phyloP scores from a whole-genome alignment of 1,140 invertebrate species.

The Pseudoatta argentina region DNA sequence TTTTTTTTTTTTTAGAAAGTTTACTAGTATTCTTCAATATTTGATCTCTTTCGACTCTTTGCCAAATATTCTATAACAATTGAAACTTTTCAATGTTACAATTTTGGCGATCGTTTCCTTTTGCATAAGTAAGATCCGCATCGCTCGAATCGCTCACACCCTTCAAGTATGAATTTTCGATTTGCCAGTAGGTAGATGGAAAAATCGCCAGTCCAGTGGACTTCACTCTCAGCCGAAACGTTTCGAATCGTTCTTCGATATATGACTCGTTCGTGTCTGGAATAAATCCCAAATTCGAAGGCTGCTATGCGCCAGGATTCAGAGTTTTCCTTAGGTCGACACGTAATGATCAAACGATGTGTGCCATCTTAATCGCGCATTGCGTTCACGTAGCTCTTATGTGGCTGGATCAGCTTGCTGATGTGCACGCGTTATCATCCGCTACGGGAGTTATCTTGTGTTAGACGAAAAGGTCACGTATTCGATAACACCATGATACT shows the following conservation, averaged over 20 bases:
- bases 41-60: background rate
- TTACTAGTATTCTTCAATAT: background rate
- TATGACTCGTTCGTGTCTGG: slow-evolving; percentile 15
- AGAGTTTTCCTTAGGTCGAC: slow-evolving; percentile 52
- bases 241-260: slow-evolving; percentile 63
- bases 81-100: background rate
- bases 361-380: slow-evolving; percentile 70
- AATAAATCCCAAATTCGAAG: slow-evolving; percentile 49
- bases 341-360: slow-evolving; percentile 74
- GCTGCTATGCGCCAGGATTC: slow-evolving; percentile 28
- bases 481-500: slow-evolving; percentile 39
- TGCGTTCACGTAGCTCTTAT: slow-evolving; percentile 66
- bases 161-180: slow-evolving; percentile 43
- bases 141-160: background rate
- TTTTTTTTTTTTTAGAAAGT: background rate
- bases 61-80: background rate
- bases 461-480: slow-evolving; percentile 41
- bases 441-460: slow-evolving; percentile 50
- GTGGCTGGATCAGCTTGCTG: slow-evolving; percentile 62
- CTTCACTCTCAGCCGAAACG: slow-evolving; percentile 30
- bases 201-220: slow-evolving; percentile 40
- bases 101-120: background rate
- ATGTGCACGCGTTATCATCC: slow-evolving; percentile 68
- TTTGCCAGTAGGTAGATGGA: slow-evolving; percentile 47
- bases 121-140: slow-evolving; percentile 25